Evolutionary conservation across 2,888 invertebrate genomes (phyloP), one percentile per base, ranked within the genome.

Genomic region (Chironomus tentans): DNA sequence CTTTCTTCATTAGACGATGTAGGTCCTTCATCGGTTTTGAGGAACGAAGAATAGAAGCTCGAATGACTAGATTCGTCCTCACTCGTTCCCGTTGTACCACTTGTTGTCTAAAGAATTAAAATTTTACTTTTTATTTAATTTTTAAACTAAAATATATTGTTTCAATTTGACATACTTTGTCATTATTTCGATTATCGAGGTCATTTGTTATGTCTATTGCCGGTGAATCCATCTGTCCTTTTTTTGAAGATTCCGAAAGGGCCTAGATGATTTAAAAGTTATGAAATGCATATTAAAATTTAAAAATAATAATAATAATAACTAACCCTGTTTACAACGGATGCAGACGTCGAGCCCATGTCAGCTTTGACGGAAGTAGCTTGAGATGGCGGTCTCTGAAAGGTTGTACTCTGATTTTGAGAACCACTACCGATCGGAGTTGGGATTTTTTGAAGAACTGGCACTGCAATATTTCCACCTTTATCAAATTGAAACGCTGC

Each of bases 1-100:
- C 62, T 73, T 18, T 24, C 80, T 77, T 82, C 83, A 0, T 84
- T 75, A 13, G 68, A 68, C 4, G 75, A 68, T 46, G 70, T 82
- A 82, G n/a, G 83, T 77, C 15, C 84, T 15, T 83, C 87, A 76
- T 90, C 90, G 0, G 89, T 91, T 82, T 88, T 90, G 73, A 90
- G 86, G 80, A 90, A 89, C 0, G 90, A 91, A 0, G 90, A 91
- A 81, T 90, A 90, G 79, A 89, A 90, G 0, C 90, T 91, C 0
- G 91, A 91, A 79, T 86, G 87, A 80, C 88, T 90, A 48, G 90
- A 90, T 47, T 85, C 87, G 79, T 88, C 88, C 83, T 85, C 84
- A 76, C 82, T 82, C 68, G 82, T 83, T 4, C 81, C 81, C 79
- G 82, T 83, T 77, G 82, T 83, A 46, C 82, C 83, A 18, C 68